A percentile compares a stretch with the other conserved stretches of the same genome.
phyloP scores from a whole-genome alignment of 2,113 vertebrate genomes.

The Piaya cayana region DNA sequence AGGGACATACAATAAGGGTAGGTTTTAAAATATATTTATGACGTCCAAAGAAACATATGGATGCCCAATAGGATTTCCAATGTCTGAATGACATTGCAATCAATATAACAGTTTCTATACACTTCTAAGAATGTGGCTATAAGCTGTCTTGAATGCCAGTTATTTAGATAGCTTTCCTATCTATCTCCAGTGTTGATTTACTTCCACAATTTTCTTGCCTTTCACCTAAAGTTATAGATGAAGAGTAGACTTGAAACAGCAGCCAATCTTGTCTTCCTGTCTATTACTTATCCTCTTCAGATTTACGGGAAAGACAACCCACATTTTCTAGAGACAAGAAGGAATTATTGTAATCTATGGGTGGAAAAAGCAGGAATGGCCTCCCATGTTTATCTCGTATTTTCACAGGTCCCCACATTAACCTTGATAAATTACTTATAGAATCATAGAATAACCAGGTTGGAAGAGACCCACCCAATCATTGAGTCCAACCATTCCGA shows the following conservation, averaged over 20 bases:
- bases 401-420: background rate
- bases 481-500: too few species aligned
- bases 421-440: too few species aligned
- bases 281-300: background rate
- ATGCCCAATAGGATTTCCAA: background rate
- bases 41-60: fast-evolving
- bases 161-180: background rate
- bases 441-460: too few species aligned
- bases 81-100: background rate
- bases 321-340: background rate
- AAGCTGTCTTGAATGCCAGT: background rate
- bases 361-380: background rate
- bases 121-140: background rate
- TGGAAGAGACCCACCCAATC: too few species aligned
- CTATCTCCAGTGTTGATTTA: background rate
- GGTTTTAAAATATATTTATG: background rate
- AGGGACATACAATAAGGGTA: background rate
- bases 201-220: background rate
- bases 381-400: background rate
- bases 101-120: background rate
- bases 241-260: background rate
- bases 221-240: background rate
- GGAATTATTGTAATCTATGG: background rate
- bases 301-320: background rate
- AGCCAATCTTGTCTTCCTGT: background rate